phyloP scores from a whole-genome alignment of 2,888 invertebrate species.

The Lepidonotus clava region DNA sequence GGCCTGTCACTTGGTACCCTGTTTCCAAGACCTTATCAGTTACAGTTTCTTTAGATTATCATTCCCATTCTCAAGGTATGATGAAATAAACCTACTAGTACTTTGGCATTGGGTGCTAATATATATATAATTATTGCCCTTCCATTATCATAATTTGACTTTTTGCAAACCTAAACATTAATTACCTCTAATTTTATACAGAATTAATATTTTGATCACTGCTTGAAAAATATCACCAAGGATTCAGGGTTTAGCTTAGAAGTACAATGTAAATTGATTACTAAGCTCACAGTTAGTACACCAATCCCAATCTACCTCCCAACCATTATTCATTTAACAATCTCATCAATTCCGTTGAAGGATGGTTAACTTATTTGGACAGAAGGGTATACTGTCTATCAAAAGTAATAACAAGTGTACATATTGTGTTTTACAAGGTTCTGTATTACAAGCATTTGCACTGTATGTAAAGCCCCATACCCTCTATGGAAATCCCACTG shows the following conservation, averaged over 20 bases:
- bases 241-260: not conserved
- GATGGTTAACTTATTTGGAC: not conserved
- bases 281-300: not conserved
- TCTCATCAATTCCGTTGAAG: not conserved
- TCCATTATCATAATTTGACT: not conserved
- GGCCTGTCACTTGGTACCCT: conserved; percentile 53
- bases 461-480: not conserved
- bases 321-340: not conserved
- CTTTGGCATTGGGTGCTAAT: not conserved
- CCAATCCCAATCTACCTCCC: not conserved
- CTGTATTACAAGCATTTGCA: not conserved
- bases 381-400: too few relatives aligned
- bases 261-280: not conserved
- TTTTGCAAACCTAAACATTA: not conserved
- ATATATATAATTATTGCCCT: not conserved
- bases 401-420: too few relatives aligned
- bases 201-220: not conserved
- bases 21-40: conserved; percentile 58
- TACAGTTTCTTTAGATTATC: conserved; percentile 12
- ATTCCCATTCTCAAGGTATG: not conserved
- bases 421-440: not conserved
- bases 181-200: not conserved
- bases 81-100: not conserved
- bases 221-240: not conserved
- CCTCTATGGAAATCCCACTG: too few relatives aligned